Evolutionary conservation across 2,888 invertebrate genomes (phyloP).

Genomic region (Drosophila helvetica): DNA sequence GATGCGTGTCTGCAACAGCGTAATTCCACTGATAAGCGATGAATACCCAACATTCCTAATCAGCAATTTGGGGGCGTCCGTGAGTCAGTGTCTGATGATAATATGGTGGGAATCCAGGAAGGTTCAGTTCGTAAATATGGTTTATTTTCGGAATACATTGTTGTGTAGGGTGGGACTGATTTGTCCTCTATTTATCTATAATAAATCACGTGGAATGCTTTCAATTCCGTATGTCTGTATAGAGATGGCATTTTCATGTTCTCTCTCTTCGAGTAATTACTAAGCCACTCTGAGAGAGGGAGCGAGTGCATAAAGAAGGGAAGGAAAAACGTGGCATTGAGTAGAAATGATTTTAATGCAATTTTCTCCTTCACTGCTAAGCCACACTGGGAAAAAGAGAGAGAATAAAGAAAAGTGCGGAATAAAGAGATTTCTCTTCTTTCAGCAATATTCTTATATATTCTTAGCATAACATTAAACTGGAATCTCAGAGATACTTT

Average conservation of each 20-base stretch:
- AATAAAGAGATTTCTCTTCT: too few relatives aligned
- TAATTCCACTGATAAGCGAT: slow-evolving; percentile 55
- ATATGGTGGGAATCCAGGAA: slow-evolving; percentile 12
- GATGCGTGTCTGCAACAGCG: slow-evolving; percentile 32
- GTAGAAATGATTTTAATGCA: too few relatives aligned
- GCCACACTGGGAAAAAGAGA: too few relatives aligned
- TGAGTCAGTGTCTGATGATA: slow-evolving; percentile 52
- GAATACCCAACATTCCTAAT: slow-evolving; percentile 36
- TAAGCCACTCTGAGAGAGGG: too few relatives aligned
- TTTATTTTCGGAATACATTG: not conserved
- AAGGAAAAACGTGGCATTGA: too few relatives aligned
- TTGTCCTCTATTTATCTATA: not conserved
- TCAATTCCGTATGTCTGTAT: too few relatives aligned
- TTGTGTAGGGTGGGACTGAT: not conserved
- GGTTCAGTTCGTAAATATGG: not conserved
- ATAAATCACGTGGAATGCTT: not conserved
- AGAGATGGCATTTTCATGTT: too few relatives aligned
- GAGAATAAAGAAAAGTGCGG: too few relatives aligned
- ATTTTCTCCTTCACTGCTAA: too few relatives aligned
- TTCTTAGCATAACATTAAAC: not conserved
- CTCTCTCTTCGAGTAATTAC: too few relatives aligned
- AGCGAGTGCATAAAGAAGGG: too few relatives aligned
- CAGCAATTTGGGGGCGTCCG: slow-evolving; percentile 57
- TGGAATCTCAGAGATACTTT: not conserved
- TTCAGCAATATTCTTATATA: too few relatives aligned